Evolutionary conservation across 2,113 vertebrate species (phyloP).

Genomic region (Esox niger): DNA sequence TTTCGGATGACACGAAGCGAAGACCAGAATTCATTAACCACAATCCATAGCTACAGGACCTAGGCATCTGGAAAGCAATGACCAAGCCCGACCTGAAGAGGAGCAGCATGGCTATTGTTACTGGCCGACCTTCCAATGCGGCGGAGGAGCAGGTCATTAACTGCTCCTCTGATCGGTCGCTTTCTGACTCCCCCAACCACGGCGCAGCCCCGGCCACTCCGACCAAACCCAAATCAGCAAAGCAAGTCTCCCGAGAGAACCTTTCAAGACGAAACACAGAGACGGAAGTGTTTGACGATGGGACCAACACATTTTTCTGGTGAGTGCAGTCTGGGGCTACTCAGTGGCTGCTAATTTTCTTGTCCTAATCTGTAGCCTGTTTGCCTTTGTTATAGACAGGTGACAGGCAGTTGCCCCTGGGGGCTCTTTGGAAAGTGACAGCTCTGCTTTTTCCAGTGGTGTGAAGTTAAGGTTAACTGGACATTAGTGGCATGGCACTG

Average conservation of each 20-base stretch:
- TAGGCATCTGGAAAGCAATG: slow-evolving; percentile 44
- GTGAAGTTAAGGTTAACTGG: too few species aligned
- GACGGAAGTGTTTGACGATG: slow-evolving; percentile 91
- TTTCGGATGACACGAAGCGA: slow-evolving; percentile 39
- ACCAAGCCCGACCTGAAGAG: slow-evolving; percentile 66
- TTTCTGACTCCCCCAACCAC: slow-evolving; percentile 28
- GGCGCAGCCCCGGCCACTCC: not conserved
- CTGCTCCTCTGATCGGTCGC: slow-evolving; percentile 39
- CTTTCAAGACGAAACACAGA: slow-evolving; percentile 76
- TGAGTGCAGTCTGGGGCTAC: slow-evolving; percentile 63
- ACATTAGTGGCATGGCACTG: too few species aligned
- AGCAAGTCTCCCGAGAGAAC: slow-evolving; percentile 62
- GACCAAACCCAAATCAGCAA: slow-evolving; percentile 49
- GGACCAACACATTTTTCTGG: slow-evolving; percentile 98
- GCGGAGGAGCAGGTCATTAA: slow-evolving; percentile 53
- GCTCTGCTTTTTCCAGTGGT: too few species aligned
- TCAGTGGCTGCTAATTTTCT: too few species aligned
- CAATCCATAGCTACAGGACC: slow-evolving; percentile 11
- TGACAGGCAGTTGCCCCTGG: too few species aligned
- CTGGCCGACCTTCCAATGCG: slow-evolving; percentile 40
- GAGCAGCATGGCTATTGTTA: slow-evolving; percentile 33
- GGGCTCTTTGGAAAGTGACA: too few species aligned
- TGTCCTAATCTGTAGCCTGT: not conserved
- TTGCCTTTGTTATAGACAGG: too few species aligned
- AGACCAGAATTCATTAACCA: not conserved